Conservation (phyloP, 2,888 invertebrate species). For the Catocala sponsa region DNA sequence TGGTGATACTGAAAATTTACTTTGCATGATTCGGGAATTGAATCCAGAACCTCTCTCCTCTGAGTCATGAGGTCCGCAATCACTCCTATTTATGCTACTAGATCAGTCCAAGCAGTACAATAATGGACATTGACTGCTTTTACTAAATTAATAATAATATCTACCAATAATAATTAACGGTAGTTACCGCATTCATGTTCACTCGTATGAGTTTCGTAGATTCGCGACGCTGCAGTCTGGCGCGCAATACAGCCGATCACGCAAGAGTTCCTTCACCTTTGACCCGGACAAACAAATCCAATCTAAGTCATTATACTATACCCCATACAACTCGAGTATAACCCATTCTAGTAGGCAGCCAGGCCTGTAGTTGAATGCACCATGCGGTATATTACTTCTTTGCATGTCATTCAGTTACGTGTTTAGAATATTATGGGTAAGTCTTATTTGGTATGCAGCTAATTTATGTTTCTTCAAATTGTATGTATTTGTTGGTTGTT, state of each 20-base stretch:
- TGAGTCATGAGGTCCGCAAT: no score
- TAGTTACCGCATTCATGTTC: slow-evolving; percentile 24
- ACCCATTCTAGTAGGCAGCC: slow-evolving; percentile 46
- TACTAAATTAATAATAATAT: no score
- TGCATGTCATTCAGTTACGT: slow-evolving; percentile 39
- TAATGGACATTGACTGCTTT: no score
- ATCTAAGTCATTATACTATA: slow-evolving; percentile 55
- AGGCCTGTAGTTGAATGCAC: slow-evolving; percentile 52
- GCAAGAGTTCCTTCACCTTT: slow-evolving; percentile 81
- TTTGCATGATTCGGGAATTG: no score
- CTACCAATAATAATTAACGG: no score
- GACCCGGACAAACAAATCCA: slow-evolving; percentile 75
- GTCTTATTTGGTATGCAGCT: slow-evolving; percentile 1
- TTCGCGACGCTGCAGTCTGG: slow-evolving; percentile 73
- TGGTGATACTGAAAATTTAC: no score
- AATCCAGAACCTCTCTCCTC: no score
- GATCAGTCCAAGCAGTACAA: no score
- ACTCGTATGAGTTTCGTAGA: slow-evolving; percentile 57
- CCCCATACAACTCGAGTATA: slow-evolving; percentile 23
- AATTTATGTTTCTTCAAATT: background rate
- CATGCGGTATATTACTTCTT: slow-evolving; percentile 36
- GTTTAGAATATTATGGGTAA: background rate
- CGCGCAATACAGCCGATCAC: slow-evolving; percentile 72
- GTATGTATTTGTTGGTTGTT: background rate
- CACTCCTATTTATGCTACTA: no score